Conservation (phyloP, 2,113 vertebrate species). For the Gnathonemus echidnorhynchus region DNA sequence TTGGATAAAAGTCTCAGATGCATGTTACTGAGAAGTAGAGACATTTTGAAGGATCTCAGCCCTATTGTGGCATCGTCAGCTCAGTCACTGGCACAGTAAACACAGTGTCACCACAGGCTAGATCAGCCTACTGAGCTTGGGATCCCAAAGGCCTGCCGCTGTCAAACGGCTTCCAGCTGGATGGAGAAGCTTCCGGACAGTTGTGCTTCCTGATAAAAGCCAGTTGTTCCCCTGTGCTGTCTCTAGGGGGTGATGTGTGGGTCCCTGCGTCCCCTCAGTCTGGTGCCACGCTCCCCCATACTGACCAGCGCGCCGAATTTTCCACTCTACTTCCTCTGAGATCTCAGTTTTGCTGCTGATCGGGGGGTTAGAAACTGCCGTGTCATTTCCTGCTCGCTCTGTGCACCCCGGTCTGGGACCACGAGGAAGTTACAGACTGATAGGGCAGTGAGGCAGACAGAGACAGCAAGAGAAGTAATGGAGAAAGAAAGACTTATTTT, state of each 20-base stretch:
- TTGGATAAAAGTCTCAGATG: not conserved
- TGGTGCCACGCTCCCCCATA: not conserved
- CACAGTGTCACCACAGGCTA: not conserved
- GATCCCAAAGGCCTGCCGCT: not conserved
- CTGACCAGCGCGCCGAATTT: not conserved
- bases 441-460: not conserved
- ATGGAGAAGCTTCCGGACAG: not conserved
- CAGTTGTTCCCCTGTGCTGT: not conserved
- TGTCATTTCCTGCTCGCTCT: not conserved
- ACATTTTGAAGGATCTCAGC: not conserved
- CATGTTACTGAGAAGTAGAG: not conserved
- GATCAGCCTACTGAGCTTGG: not conserved
- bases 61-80: no score
- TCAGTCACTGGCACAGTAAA: not conserved
- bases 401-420: not conserved
- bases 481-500: not conserved
- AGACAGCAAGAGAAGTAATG: not conserved
- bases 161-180: not conserved
- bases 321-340: not conserved
- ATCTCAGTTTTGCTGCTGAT: not conserved
- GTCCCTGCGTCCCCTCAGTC: not conserved
- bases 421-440: not conserved
- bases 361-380: not conserved
- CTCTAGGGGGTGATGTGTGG: not conserved
- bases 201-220: not conserved